A percentile compares a stretch with the other conserved stretches of the same genome.
These are phyloP conservation scores for Amphipyra tragopoginis DNA, from an alignment of 2,888 invertebrate genomes.

Conservation along the genomic window DNA sequence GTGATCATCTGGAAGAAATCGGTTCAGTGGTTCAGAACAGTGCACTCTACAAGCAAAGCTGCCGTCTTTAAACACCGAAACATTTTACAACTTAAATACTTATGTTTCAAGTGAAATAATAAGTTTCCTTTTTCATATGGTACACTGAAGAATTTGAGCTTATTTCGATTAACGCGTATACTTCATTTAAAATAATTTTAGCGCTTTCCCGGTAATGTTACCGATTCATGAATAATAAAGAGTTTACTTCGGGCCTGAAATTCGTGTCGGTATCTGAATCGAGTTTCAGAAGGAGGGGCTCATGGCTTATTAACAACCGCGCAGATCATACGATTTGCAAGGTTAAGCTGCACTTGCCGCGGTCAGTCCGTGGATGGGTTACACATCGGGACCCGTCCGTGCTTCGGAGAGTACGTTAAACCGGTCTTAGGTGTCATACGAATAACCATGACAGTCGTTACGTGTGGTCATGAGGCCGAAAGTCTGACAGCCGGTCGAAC, in stretches of 20 bases:
- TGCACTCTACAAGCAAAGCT: slow-evolving; percentile 5
- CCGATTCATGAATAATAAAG: slow-evolving; percentile 2
- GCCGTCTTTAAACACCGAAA: slow-evolving; percentile 1
- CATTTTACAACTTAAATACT: slow-evolving; percentile 8
- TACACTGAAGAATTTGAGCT: background rate
- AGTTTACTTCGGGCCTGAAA: background rate
- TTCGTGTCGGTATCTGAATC: background rate
- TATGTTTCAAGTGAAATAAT: slow-evolving; percentile 1
- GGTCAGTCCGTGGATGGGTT: too few species aligned
- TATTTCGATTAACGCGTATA: background rate
- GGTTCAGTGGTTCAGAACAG: slow-evolving; percentile 40
- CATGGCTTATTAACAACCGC: too few species aligned
- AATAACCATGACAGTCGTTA: too few species aligned
- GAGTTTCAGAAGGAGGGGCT: too few species aligned
- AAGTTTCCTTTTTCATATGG: background rate
- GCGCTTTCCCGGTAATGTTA: background rate
- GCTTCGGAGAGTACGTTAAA: too few species aligned
- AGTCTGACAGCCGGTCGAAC: too few species aligned
- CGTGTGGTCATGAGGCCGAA: too few species aligned
- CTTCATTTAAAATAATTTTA: background rate
- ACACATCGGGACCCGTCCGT: too few species aligned
- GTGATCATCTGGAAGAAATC: slow-evolving; percentile 35
- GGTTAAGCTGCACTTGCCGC: too few species aligned
- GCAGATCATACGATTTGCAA: too few species aligned
- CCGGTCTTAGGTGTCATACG: too few species aligned